Base-by-base conservation (phyloP, 2,888 invertebrate species). In the Ormyrus labotus region DNA sequence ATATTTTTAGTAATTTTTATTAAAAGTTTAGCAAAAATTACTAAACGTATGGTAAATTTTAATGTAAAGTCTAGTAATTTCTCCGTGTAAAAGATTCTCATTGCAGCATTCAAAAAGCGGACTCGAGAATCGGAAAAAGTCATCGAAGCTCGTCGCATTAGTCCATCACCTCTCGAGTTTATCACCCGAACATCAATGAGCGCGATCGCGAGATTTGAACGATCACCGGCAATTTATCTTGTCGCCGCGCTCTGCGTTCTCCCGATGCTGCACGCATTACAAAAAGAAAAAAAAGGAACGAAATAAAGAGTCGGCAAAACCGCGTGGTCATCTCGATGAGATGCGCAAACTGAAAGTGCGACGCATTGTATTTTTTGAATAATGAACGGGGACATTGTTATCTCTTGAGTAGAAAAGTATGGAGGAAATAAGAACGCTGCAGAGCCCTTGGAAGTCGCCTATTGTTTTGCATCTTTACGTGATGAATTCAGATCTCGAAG, bases 371-470 rank as follows among this genome's bases (percentile, higher is more conserved):
- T 48, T 48, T 63, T 63, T 74, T 51, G n/a, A 13, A 76, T 63
- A 76, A 76, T 69, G 48, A 76, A 76, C 50, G 5, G 19, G 47
- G 55, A 65, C 55, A 60, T 67, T 60, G 51, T 75, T 75, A 75
- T 51, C 67, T 19, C 19, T 51, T 51, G 51, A 67, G 58, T 19
- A 19, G 19, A 19, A 19, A 19, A 19, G 19, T 19, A 19, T 19
- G 19, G 19, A 19, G 19, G 19, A 69, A 65, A 57, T 64, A 57
- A 73, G 48, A 8, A n/a, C n/a, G 50, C 10, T 6, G 8, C 6
- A 53, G 13, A 8, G 48, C 51, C 53, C 19, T 19, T 19, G 34
- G 74, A 58, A 19, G 58, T 34, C 9, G 47, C 13, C 67, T 60
- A 58, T 57, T 69, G 68, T 74, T 58, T 65, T 55, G 58, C 19